These are phyloP conservation scores for Eupeodes luniger DNA, from an alignment of 2,888 invertebrate species.

Conservation along the genomic window DNA sequence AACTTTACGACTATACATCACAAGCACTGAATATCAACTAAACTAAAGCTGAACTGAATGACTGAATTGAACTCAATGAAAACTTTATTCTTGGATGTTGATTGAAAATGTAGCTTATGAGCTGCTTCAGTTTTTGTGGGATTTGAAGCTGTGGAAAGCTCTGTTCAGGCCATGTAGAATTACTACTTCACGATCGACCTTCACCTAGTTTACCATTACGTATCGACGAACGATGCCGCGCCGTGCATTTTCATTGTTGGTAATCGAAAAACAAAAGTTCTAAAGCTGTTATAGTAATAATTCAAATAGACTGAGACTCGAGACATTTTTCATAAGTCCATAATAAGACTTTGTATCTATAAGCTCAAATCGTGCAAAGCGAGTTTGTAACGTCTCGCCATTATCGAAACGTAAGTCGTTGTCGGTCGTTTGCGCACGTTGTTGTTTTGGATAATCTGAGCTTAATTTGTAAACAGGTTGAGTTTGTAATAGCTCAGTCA, in stretches of 20 bases:
- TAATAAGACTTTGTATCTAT: neutral
- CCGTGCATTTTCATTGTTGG: too few species aligned
- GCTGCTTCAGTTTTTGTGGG: constrained; percentile 9
- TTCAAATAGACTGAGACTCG: neutral
- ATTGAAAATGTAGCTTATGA: constrained; percentile 13
- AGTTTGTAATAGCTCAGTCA: constrained; percentile 15
- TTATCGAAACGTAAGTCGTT: neutral
- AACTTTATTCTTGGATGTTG: constrained; percentile 37
- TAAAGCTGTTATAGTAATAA: neutral
- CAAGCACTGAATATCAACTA: constrained; percentile 53
- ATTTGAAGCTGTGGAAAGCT: constrained; percentile 39
- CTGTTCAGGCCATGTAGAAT: neutral
- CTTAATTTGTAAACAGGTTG: constrained; percentile 40
- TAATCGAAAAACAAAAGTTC: neutral
- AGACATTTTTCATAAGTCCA: neutral
- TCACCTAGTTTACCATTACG: constrained; percentile 52
- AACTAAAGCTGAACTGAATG: constrained; percentile 39
- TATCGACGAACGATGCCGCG: neutral
- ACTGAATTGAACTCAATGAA: neutral
- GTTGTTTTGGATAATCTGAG: neutral
- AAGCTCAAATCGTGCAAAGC: neutral
- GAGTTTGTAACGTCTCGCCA: neutral
- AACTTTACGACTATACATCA: constrained; percentile 66
- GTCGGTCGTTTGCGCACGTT: neutral
- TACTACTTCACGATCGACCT: constrained; percentile 39